Evolutionary conservation across 1,140 invertebrate genomes (phyloP), one percentile per base, ranked within the genome.

Genomic region (Colletes gigas): DNA sequence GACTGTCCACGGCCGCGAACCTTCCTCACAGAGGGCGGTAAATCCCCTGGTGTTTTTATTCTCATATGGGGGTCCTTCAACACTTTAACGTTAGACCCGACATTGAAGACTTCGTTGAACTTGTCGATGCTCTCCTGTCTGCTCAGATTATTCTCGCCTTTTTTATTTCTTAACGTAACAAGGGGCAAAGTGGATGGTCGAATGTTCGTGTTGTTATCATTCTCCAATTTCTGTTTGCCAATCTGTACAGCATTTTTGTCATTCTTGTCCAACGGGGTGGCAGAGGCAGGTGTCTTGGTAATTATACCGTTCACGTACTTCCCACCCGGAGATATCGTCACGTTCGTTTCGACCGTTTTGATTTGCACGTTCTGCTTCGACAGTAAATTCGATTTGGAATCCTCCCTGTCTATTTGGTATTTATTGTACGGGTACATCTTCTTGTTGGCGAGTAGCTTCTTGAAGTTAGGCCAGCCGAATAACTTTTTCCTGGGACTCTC

Each of bases 11-110:
- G 88, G 12, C 95, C 94, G 54, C 96, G 93, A 17, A 96, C 95
- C 83, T 95, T 94, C 14, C 96, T 87, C 4, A 97, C 95, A 0
- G 96, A 96, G 0, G 96, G 95, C 7, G 97, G 97, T 2, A 97
- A 94, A 90, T 97, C 96, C 0, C 97, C 96, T 0, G 97, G 97
- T 0, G 97, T 98, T 91, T 98, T 97, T 3, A 97, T 96, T 72
- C 97, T 94, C 47, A 95, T 95, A 65, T 96, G 95, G 0, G 96
- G 96, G 91, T 97, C 96, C 79, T 96, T 96, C 17, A 98, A 90
- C 62, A 95, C 93, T n/a, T 93, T 94, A 60, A 94, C 88, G 88
- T 95, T 93, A 0, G 91, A 93, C 59, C 90, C 92, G 90, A 62
- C 94, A 93, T 78, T 95, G 92, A 93, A 97, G 94, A 96, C 94